These are phyloP conservation scores for Euzetes globulus DNA, from an alignment of 2,888 invertebrate species.

Conservation along the genomic window DNA sequence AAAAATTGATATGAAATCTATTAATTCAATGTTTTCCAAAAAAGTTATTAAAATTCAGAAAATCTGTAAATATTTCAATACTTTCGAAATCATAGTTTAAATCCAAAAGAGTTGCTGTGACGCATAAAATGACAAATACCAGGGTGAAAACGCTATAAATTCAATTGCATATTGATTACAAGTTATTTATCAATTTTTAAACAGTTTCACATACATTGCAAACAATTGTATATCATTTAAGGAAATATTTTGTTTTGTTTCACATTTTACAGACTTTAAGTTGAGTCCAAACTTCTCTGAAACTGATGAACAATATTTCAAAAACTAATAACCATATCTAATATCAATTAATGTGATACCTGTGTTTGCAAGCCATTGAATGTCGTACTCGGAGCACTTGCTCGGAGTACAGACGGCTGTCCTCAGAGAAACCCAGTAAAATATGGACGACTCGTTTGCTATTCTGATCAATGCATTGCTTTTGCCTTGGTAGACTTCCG, in stretches of 20 bases:
- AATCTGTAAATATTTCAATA: not conserved
- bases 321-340: not conserved
- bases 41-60: not conserved
- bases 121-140: not conserved
- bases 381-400: conserved; percentile 34
- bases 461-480: conserved; percentile 2
- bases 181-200: not conserved
- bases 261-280: conserved; percentile 11
- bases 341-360: conserved; percentile 19
- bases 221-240: conserved; percentile 17
- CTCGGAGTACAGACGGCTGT: conserved; percentile 36
- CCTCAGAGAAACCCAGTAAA: conserved; percentile 37
- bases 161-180: not conserved
- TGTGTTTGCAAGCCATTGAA: conserved; percentile 25
- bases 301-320: not conserved
- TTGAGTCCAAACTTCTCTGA: conserved; percentile 4
- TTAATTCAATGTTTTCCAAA: not conserved
- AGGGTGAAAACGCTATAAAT: not conserved
- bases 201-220: conserved; percentile 23
- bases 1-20: not conserved
- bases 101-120: not conserved
- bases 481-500: not conserved
- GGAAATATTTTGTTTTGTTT: not conserved
- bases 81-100: not conserved
- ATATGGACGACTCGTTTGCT: conserved; percentile 29